A percentile compares a stretch with the other conserved stretches of the same genome.
These are phyloP conservation scores for Semotilus atromaculatus DNA, from an alignment of 2,797 vertebrate species.

Conservation along the genomic window DNA sequence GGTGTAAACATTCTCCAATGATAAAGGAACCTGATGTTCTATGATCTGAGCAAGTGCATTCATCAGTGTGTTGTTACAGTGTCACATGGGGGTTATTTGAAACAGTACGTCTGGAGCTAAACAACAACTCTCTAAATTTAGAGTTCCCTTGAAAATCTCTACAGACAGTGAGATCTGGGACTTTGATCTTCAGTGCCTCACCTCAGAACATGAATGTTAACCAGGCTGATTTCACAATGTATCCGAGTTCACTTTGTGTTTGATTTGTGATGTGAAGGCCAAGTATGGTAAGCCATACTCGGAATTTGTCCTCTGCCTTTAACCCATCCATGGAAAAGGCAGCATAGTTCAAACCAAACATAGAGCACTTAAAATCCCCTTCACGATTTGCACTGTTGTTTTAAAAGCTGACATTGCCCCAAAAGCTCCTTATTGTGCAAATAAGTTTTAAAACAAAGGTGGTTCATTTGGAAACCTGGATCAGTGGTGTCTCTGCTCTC, in stretches of 20 bases:
- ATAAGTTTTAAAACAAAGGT: not conserved
- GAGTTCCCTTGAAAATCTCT: not conserved
- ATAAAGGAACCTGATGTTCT: not conserved
- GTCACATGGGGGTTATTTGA: not conserved
- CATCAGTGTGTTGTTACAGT: not conserved
- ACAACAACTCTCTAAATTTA: not conserved
- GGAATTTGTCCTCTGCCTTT: not conserved
- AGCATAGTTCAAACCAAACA: not conserved
- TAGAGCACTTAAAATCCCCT: not conserved
- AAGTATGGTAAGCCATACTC: not conserved
- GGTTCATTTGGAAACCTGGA: slow-evolving; percentile 31
- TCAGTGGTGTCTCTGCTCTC: slow-evolving; percentile 31
- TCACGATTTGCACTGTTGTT: not conserved
- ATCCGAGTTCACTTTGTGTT: not conserved
- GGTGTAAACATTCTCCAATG: not conserved
- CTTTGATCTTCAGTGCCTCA: not conserved
- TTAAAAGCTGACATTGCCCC: not conserved
- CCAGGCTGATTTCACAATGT: slow-evolving; percentile 28
- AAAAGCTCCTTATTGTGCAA: not conserved
- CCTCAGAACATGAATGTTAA: not conserved
- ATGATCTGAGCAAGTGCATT: slow-evolving; percentile 4
- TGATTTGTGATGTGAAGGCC: not conserved
- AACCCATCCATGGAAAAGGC: not conserved
- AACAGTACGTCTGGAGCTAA: not conserved
- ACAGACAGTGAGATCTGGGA: not conserved